Base-by-base conservation (phyloP, 2,797 vertebrate genomes). In the Enteromius unitaeniatus region DNA sequence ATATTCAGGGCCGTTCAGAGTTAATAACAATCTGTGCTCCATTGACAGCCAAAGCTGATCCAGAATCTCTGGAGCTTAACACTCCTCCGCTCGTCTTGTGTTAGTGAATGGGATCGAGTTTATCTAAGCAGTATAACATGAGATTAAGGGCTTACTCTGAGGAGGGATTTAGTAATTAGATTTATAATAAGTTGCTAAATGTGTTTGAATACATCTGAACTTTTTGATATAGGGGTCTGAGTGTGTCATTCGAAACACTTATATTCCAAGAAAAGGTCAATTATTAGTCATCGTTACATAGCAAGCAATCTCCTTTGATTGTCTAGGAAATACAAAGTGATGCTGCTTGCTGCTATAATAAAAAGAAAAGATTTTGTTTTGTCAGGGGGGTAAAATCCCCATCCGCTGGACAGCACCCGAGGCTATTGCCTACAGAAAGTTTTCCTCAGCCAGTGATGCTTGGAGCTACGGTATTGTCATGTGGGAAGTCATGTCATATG, bases 401-500 rank as follows among this genome's bases (percentile, higher is more conserved):
- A 98, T 99, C 87, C 95, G 98, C 86, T 99, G 98, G 98, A 99
- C 97, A 0, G 97, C 98, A 77, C 98, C 98, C 11, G 98, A 99
- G 92, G 96, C 98, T 15, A 98, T 99, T 23, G 95, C 98, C 74
- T 99, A 99, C 90, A 95, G 98, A 49, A 99, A 99, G 89, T 99
- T 99, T 91, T 99, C 98, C 75, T 97, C 98, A 0, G 96, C 97
- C 37, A 99, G 97, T 1, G 98, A 99, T 0, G 92, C 96, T 0
- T 99, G 98, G 98, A 99, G 98, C 91, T 99, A 97, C 0, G 98
- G 96, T 13, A 99, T 99, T 58, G 97, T 99, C 77, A 99, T 99
- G 98, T 99, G 98, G 98, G 98, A 99, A 89, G 98, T 99, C 90
- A 99, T 99, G 97, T 99, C 98, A 76, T 99, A 98, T 0, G 98